These are phyloP conservation scores for Zoroaster sp. DNA, from an alignment of 53 echinoderm and acorn worm genomes.

Conservation along the genomic window DNA sequence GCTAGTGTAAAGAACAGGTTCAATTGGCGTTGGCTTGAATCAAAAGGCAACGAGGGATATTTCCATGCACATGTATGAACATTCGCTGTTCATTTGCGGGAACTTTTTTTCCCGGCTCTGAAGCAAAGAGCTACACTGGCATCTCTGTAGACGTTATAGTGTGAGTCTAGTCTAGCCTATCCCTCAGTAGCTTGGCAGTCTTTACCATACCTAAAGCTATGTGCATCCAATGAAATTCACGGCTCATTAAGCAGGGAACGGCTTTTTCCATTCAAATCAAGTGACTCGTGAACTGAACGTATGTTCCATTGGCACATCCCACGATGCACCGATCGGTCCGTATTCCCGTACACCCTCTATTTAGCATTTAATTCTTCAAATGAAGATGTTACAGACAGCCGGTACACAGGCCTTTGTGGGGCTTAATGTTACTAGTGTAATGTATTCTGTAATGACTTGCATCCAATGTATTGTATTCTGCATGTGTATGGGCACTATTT, in stretches of 20 bases:
- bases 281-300: slow-evolving; percentile 15
- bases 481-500: too few species aligned
- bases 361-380: slow-evolving; percentile 41
- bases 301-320: neutral
- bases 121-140: too few species aligned
- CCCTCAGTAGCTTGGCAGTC: neutral
- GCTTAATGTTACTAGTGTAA: too few species aligned
- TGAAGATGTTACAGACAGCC: neutral
- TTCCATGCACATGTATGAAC: neutral
- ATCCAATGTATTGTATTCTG: too few species aligned
- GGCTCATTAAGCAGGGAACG: slow-evolving; percentile 1
- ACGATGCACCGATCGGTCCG: neutral
- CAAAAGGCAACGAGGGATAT: neutral
- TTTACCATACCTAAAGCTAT: neutral
- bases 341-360: neutral
- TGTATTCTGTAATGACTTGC: too few species aligned
- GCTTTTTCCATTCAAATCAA: slow-evolving; percentile 7
- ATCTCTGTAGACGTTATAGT: neutral
- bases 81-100: neutral
- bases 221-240: slow-evolving; percentile 42
- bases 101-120: too few species aligned
- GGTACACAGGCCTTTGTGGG: neutral
- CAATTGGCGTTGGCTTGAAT: too few species aligned
- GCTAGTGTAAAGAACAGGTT: too few species aligned
- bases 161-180: too few species aligned